Percentiles rank a stretch among this genome's conserved stretches.
phyloP scores from a whole-genome alignment of 2,113 vertebrate species.

The Pelvicachromis taeniatus region DNA sequence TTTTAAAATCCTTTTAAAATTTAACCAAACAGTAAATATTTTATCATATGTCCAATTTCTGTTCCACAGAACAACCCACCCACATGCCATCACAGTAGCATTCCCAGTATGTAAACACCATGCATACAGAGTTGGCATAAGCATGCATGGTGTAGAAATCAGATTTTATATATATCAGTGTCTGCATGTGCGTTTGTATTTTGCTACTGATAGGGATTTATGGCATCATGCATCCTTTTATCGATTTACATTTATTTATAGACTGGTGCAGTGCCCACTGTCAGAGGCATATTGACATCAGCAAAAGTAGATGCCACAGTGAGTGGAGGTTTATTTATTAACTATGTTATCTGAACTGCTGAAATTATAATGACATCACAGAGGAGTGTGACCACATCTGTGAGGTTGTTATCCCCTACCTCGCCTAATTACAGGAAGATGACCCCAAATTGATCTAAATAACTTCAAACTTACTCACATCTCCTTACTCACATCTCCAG shows the following conservation, averaged over 20 bases:
- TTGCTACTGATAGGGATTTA: neutral
- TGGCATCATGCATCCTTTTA: neutral
- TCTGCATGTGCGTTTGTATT: neutral
- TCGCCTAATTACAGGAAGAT: neutral
- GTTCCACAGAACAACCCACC: neutral
- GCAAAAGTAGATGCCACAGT: neutral
- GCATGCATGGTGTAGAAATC: neutral
- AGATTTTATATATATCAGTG: neutral
- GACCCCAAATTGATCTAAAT: neutral
- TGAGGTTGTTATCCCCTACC: neutral
- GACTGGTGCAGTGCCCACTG: neutral
- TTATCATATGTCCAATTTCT: no score
- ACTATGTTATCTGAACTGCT: neutral
- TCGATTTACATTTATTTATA: slow-evolving; percentile 4
- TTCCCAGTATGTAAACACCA: neutral
- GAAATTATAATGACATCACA: neutral
- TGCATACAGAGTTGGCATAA: neutral
- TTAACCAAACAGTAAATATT: neutral
- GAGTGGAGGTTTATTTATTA: neutral
- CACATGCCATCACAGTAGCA: neutral
- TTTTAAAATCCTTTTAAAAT: no score
- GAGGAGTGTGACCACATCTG: neutral
- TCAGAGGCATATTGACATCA: neutral
- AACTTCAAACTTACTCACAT: neutral
- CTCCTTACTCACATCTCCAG: neutral